These are phyloP conservation scores for Pyrgus malvae DNA, from an alignment of 2,888 invertebrate species.

Conservation along the genomic window DNA sequence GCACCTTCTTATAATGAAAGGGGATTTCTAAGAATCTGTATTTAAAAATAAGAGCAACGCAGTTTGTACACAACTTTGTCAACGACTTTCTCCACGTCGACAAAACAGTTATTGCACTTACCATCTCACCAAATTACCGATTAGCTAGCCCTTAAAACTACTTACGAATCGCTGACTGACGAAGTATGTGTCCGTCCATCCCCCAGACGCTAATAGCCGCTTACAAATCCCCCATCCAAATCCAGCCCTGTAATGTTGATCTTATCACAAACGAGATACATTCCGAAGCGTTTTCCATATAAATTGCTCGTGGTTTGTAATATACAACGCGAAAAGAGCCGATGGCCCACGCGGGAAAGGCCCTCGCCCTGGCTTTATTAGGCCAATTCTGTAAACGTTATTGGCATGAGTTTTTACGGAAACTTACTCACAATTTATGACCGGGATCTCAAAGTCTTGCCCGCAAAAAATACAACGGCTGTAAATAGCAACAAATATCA, in stretches of 20 bases:
- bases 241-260: conserved; percentile 33
- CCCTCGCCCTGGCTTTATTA: conserved; percentile 44
- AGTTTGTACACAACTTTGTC: too few species aligned
- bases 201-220: conserved; percentile 24
- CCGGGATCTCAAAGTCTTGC: conserved; percentile 6
- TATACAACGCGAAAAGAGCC: conserved; percentile 53
- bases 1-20: too few species aligned
- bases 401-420: conserved; percentile 39
- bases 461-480: conserved; percentile 15
- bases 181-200: neutral
- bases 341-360: conserved; percentile 58
- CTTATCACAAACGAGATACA: conserved; percentile 55
- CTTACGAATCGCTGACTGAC: neutral
- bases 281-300: conserved; percentile 63
- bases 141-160: too few species aligned
- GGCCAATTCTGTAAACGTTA: conserved; percentile 41
- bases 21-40: too few species aligned
- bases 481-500: conserved; percentile 25
- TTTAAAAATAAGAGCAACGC: too few species aligned
- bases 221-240: conserved; percentile 4
- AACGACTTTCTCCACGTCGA: too few species aligned
- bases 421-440: conserved; percentile 25
- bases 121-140: too few species aligned
- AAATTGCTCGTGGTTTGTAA: conserved; percentile 60
- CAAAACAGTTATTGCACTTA: too few species aligned